Evolutionary conservation across 1,140 invertebrate species (phyloP).

Genomic region (Conopomorpha cramerella): DNA sequence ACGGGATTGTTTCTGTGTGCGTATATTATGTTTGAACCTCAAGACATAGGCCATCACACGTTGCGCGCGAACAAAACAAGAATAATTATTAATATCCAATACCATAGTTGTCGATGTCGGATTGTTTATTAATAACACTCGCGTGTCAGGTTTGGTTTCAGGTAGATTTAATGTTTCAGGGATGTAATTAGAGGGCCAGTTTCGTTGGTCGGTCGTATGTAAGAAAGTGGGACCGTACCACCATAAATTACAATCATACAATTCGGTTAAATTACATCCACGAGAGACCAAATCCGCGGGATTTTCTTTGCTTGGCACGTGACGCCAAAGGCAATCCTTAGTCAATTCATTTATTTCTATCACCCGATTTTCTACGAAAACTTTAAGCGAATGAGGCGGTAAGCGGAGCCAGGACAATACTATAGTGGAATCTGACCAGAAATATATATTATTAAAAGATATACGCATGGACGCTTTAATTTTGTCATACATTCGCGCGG

Average conservation of each 20-base stretch:
- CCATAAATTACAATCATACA: background rate
- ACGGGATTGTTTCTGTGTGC: background rate
- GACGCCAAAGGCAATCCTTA: slow-evolving; percentile 9
- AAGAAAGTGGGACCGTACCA: slow-evolving; percentile 1
- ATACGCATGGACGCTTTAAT: slow-evolving; percentile 6
- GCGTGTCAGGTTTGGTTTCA: background rate
- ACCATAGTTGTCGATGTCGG: background rate
- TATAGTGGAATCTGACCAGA: slow-evolving; percentile 28
- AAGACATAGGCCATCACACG: background rate
- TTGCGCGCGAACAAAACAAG: background rate
- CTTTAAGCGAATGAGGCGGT: slow-evolving; percentile 8
- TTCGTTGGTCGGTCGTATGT: no score
- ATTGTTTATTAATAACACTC: background rate
- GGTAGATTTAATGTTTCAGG: background rate
- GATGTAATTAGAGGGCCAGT: no score
- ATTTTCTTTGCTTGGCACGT: slow-evolving; percentile 17
- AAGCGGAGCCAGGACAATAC: slow-evolving; percentile 12
- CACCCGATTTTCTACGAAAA: slow-evolving; percentile 25
- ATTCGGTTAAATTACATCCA: slow-evolving; percentile 9
- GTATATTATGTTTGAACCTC: slow-evolving; percentile 2
- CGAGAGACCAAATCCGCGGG: slow-evolving; percentile 24
- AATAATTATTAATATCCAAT: slow-evolving; percentile 2
- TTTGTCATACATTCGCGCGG: slow-evolving; percentile 15
- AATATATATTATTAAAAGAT: slow-evolving; percentile 1
- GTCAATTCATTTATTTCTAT: slow-evolving; percentile 17